Conservation (phyloP, 2,888 invertebrate genomes). For the Conchocele bisecta region DNA sequence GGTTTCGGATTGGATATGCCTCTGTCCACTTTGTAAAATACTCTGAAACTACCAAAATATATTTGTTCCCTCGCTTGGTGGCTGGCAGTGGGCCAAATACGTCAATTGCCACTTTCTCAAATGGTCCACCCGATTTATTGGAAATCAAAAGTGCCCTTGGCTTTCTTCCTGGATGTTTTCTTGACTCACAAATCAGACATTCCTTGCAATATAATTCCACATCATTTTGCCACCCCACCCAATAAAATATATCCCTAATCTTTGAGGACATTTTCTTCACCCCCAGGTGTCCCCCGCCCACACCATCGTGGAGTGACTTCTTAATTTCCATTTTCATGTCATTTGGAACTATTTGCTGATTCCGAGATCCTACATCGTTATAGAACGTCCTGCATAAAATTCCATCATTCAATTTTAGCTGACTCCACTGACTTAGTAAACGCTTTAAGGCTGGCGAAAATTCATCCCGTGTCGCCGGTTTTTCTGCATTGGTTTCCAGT, state of each 20-base stretch:
- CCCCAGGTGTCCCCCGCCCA: conserved; percentile 5
- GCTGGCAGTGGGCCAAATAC: conserved; percentile 12
- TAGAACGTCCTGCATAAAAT: no score
- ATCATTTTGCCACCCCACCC: conserved; percentile 3
- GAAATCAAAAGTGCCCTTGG: background rate
- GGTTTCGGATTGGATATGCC: conserved; percentile 8
- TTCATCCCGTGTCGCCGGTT: no score
- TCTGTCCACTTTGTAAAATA: conserved; percentile 35
- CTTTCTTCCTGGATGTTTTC: background rate
- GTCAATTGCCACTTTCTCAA: conserved; percentile 8
- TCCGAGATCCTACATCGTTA: no score
- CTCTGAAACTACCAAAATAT: conserved; percentile 12
- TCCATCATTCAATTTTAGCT: no score
- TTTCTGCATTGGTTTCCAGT: no score
- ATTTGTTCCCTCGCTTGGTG: conserved; percentile 7
- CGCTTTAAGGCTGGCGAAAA: no score
- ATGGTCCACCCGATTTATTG: background rate
- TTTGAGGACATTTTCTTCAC: background rate
- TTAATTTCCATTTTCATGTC: background rate
- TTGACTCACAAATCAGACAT: conserved; percentile 1
- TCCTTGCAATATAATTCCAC: background rate
- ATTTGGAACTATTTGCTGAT: conserved; percentile 8
- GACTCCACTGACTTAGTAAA: no score
- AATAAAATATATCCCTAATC: conserved; percentile 1
- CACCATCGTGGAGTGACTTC: background rate